Base-by-base conservation (phyloP, 1,140 invertebrate species). In the Lanistes nyassanus region DNA sequence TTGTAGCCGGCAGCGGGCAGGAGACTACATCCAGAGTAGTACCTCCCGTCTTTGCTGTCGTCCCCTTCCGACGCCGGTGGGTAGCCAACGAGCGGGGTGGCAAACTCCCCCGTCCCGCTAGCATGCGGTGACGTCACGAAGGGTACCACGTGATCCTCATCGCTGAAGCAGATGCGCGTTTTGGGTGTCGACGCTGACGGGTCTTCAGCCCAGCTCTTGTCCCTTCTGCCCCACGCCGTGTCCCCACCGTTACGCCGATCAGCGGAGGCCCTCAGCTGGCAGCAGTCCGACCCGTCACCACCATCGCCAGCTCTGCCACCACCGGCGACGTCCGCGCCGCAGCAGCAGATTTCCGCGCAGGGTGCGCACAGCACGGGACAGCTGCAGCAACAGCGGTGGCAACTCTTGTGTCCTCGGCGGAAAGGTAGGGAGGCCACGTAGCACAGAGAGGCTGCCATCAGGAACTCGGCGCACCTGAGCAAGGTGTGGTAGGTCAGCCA, bases 401-500 rank as follows among this genome's bases (percentile, higher is more conserved):
- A 2, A 7, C 70, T 29, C 51, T 31, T 7, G 19, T 16, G 36
- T 65, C 34, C 42, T 55, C 83, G 84, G 51, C 79, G 69, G 58
- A 86, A 83, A 6, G 89, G 88, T 58, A 88, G 77, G 80, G 95
- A 94, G 66, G 94, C 93, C 3, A 96, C 94, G 92, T 95, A 96
- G 0, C 94, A 93, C 76, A 97, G 92, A 21, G 96, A 90, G 13
- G 93, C 93, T 78, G 95, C 94, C 80, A 97, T 94, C 1, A 93
- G 92, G 34, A 96, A 92, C 86, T 97, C 96, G 47, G 96, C 92
- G 0, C 96, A 90, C 29, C 96, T 91, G 39, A 96, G 91, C 3
- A 93, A 94, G 79, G 96, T 94, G 81, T 96, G 94, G 89, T 95
- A 96, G 19, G 94, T 93, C 94, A 95, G 97, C 91, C 95, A 94